Evolutionary conservation across 2,113 vertebrate genomes (phyloP).

Genomic region (Microcebus griseorufus): DNA sequence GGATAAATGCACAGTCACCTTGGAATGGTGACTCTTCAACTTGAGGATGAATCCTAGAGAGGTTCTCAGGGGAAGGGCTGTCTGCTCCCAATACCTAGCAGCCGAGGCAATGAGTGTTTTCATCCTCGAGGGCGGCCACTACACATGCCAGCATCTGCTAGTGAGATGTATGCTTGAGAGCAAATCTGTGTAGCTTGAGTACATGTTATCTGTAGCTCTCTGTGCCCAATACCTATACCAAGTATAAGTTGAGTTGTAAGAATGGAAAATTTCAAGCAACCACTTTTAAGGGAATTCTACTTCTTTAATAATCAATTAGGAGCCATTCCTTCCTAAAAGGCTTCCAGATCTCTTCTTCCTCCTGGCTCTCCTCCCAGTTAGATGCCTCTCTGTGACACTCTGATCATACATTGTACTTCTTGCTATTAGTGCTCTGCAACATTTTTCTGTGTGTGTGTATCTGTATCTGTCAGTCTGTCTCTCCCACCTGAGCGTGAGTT

Average conservation of each 20-base stretch:
- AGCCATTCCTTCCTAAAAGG: background rate
- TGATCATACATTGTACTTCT: background rate
- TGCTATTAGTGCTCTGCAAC: background rate
- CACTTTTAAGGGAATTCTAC: background rate
- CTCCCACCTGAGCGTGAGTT: background rate
- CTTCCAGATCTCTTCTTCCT: background rate
- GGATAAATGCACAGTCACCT: background rate
- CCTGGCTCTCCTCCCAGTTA: background rate
- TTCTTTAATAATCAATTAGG: background rate
- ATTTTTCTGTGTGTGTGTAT: background rate
- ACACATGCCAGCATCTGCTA: rapidly evolving
- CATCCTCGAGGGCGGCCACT: background rate
- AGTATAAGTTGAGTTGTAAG: background rate
- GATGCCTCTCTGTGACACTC: background rate
- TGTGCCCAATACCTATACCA: background rate
- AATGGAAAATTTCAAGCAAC: background rate
- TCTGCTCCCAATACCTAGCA: rapidly evolving
- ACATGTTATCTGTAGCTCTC: background rate
- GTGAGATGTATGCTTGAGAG: background rate
- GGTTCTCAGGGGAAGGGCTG: background rate
- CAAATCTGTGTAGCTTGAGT: background rate
- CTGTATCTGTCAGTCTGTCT: background rate
- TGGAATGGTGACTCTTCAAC: background rate
- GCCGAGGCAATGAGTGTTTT: no score
- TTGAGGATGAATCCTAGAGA: background rate